These are phyloP conservation scores for Synaphobranchus kaupii DNA, from an alignment of 2,797 vertebrate species.

Conservation along the genomic window DNA sequence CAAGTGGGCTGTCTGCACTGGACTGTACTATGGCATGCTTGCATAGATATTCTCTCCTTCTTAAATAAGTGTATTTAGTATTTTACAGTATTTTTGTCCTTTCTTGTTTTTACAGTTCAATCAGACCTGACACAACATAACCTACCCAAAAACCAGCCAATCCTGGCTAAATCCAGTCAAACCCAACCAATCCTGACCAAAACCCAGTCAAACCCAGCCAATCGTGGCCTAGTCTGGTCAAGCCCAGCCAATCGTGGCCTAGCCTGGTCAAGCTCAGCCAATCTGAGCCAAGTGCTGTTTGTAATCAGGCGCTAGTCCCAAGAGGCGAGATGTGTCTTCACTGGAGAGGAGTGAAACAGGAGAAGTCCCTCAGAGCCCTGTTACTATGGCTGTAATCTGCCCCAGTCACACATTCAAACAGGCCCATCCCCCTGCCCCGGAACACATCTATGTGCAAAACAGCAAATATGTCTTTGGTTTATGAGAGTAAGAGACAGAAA, in stretches of 20 bases:
- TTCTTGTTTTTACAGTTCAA: background rate
- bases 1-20: background rate
- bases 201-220: no score
- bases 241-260: background rate
- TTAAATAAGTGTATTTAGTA: background rate
- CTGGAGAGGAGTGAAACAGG: no score
- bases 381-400: background rate
- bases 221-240: background rate
- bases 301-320: no score
- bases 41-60: background rate
- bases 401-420: background rate
- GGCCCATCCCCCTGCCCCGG: constrained; percentile 4
- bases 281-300: no score
- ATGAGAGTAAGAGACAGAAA: constrained; percentile 23
- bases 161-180: no score
- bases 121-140: no score
- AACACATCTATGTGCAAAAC: constrained; percentile 43
- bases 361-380: background rate
- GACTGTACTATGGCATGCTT: no score
- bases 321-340: background rate
- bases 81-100: background rate
- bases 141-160: no score
- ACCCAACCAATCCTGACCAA: no score
- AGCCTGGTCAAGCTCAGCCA: background rate
- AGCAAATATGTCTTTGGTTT: constrained; percentile 31